Conservation (phyloP, 1,140 invertebrate species). For the Gyrodactylus salaris region DNA sequence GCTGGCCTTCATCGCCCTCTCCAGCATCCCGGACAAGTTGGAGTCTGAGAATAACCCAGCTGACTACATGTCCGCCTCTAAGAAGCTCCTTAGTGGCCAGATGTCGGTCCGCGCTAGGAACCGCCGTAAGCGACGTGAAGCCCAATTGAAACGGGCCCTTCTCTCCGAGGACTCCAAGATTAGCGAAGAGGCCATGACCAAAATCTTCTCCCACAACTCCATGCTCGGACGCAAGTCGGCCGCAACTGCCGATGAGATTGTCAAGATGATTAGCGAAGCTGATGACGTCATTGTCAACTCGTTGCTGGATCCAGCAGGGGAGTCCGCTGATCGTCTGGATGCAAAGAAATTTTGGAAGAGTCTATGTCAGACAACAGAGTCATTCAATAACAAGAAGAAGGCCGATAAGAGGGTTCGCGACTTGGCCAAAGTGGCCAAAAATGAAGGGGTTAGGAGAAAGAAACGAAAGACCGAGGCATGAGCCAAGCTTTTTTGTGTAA, state of each 20-base stretch:
- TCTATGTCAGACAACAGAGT: neutral
- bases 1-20: neutral
- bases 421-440: neutral
- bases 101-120: neutral
- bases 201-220: neutral
- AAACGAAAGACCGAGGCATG: no score
- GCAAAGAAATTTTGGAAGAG: neutral
- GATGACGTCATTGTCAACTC: neutral
- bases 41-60: no score
- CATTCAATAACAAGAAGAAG: neutral
- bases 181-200: neutral
- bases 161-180: neutral
- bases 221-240: neutral
- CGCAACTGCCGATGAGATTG: neutral
- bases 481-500: no score
- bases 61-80: neutral
- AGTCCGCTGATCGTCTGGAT: neutral
- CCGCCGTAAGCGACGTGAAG: neutral
- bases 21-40: neutral
- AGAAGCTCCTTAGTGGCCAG: neutral
- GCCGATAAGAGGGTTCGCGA: neutral
- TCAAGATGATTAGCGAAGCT: neutral
- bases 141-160: neutral
- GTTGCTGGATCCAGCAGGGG: neutral
- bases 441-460: no score